phyloP scores from a whole-genome alignment of 2,113 vertebrate genomes.

The Pampusana beccarii region DNA sequence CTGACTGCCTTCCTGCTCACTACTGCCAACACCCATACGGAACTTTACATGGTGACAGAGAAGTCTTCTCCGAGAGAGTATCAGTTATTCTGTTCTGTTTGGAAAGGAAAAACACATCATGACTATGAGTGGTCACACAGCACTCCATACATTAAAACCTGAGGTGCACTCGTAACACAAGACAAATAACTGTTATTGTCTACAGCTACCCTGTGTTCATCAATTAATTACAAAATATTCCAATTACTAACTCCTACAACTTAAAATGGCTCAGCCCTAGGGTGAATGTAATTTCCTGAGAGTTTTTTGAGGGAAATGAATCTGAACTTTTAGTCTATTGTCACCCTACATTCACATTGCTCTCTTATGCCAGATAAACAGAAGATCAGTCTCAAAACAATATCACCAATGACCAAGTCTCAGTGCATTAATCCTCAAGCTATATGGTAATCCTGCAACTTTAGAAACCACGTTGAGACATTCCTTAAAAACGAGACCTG shows the following conservation, averaged over 20 bases:
- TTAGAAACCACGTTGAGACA: background rate
- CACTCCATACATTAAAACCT: background rate
- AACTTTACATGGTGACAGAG: background rate
- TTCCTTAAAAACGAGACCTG: background rate
- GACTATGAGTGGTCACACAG: background rate
- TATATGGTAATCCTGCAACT: background rate
- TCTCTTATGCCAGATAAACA: background rate
- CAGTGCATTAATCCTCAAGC: background rate
- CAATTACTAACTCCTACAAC: background rate
- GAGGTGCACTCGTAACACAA: background rate
- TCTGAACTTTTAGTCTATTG: background rate
- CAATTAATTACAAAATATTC: conserved; percentile 20
- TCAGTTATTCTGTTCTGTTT: background rate
- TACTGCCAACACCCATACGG: background rate
- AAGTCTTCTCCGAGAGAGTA: background rate
- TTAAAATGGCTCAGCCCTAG: background rate
- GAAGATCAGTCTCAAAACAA: background rate
- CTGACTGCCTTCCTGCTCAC: background rate
- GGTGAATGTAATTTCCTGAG: background rate
- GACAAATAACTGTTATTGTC: background rate
- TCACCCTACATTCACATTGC: background rate
- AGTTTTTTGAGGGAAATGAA: background rate
- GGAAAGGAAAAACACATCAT: background rate
- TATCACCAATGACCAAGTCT: background rate
- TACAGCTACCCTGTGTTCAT: background rate